These are phyloP conservation scores for Hemithea aestivaria DNA, from an alignment of 2,888 invertebrate genomes.

Conservation along the genomic window DNA sequence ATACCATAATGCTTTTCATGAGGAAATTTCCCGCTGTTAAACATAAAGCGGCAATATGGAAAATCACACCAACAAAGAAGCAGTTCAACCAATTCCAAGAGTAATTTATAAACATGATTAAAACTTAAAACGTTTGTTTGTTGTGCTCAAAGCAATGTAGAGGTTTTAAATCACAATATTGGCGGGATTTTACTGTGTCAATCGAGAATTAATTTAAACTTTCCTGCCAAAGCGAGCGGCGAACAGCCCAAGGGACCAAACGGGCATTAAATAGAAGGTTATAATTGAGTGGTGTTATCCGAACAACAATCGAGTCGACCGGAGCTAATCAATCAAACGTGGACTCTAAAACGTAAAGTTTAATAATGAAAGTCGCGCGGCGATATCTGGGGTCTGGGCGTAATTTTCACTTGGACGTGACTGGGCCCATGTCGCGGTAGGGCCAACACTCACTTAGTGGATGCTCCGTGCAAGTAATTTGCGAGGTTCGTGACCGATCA, in stretches of 20 bases:
- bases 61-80: too few species aligned
- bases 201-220: conserved; percentile 76
- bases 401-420: conserved; percentile 39
- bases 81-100: not conserved
- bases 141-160: conserved; percentile 42
- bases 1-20: too few species aligned
- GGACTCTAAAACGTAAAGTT: conserved; percentile 33
- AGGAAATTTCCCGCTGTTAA: too few species aligned
- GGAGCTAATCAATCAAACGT: conserved; percentile 46
- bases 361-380: conserved; percentile 31
- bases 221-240: conserved; percentile 67
- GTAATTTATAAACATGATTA: conserved; percentile 23
- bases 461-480: conserved; percentile 63
- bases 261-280: conserved; percentile 72
- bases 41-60: too few species aligned
- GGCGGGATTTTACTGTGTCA: conserved; percentile 66
- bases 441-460: conserved; percentile 60
- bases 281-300: conserved; percentile 64
- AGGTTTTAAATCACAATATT: conserved; percentile 61
- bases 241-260: conserved; percentile 60
- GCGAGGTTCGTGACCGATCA: conserved; percentile 53
- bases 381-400: conserved; percentile 21
- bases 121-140: conserved; percentile 34
- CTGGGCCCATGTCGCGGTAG: conserved; percentile 45
- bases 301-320: conserved; percentile 54